Percentiles rank a stretch among this genome's conserved stretches.
Evolutionary conservation across 2,888 invertebrate genomes (phyloP).

Genomic region (Papilio gigon): DNA sequence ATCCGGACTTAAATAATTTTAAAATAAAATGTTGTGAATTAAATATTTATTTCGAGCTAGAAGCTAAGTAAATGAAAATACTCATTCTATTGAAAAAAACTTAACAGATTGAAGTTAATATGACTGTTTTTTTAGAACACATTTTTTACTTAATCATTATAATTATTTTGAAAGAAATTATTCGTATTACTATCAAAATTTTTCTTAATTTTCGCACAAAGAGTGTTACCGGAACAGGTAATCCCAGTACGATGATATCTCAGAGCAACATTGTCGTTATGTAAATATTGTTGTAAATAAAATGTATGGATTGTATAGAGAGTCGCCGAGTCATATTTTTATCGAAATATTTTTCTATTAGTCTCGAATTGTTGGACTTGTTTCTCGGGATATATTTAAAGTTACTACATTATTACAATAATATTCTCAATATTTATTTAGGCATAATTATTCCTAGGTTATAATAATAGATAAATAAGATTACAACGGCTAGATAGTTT

Average conservation of each 20-base stretch:
- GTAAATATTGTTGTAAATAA: conserved; percentile 73
- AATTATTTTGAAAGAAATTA: background rate
- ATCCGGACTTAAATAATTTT: conserved; percentile 17
- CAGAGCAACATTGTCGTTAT: conserved; percentile 48
- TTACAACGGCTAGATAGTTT: conserved; percentile 48
- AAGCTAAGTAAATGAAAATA: background rate
- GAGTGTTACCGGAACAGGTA: conserved; percentile 16
- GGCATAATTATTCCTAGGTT: conserved; percentile 32
- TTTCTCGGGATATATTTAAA: conserved; percentile 43
- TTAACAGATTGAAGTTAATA: too few species aligned
- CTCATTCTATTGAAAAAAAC: background rate
- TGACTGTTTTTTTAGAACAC: too few species aligned
- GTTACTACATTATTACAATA: conserved; percentile 22
- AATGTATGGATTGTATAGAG: conserved; percentile 70
- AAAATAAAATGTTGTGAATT: background rate
- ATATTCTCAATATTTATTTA: conserved; percentile 20
- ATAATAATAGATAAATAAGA: conserved; percentile 24
- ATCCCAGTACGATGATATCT: conserved; percentile 37
- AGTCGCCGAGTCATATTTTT: conserved; percentile 71
- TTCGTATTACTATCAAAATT: conserved; percentile 6
- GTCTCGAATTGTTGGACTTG: conserved; percentile 50
- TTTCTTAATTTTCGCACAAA: conserved; percentile 41
- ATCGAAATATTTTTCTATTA: conserved; percentile 75
- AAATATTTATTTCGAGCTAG: background rate
- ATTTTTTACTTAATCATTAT: too few species aligned